Base-by-base conservation (phyloP, 2,113 vertebrate species). In the Halichoeres trimaculatus region DNA sequence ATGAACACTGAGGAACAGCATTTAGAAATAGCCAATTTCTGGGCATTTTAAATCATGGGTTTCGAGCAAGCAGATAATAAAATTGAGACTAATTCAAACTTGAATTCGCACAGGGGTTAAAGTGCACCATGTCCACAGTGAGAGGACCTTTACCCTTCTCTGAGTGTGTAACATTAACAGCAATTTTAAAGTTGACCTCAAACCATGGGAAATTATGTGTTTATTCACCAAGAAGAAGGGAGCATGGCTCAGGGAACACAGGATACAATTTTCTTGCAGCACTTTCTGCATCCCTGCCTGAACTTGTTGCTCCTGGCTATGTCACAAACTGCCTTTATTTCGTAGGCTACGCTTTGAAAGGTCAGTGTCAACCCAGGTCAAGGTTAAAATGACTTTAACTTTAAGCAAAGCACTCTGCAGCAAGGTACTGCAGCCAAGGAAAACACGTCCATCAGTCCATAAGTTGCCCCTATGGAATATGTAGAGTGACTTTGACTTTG, bases 401-500 rank as follows among this genome's bases (percentile, higher is more conserved):
- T 2, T n/a, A 17, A 48, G 45, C 19, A 48, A 8, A 9, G 45
- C 45, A 10, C 45, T 9, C 19, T n/a, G 16, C 5, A n/a, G n/a
- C n/a, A n/a, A n/a, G n/a, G n/a, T n/a, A n/a, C n/a, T n/a, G n/a
- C 30, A 30, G 30, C 30, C 30, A 30, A 30, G 30, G 30, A 30
- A 30, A 45, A 17, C 43, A 41, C 22, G 14, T 19, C n/a, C n/a
- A 10, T 50, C 23, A n/a, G n/a, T n/a, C n/a, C n/a, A n/a, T n/a
- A 41, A 62, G 45, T 19, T 53, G 60, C 26, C 16, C 30, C 59
- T 17, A 53, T 58, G 41, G 35, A 24, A 41, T 26, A 6, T 40
- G 30, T 24, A 41, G 65, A 75, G 22, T 30, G 24, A 62, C 43
- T 13, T 24, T 54, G 58, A 13, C n/a, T 57, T 30, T 17, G 12